These are phyloP conservation scores for Drosophila navojoa DNA, from an alignment of 1,140 invertebrate species.

Conservation along the genomic window DNA sequence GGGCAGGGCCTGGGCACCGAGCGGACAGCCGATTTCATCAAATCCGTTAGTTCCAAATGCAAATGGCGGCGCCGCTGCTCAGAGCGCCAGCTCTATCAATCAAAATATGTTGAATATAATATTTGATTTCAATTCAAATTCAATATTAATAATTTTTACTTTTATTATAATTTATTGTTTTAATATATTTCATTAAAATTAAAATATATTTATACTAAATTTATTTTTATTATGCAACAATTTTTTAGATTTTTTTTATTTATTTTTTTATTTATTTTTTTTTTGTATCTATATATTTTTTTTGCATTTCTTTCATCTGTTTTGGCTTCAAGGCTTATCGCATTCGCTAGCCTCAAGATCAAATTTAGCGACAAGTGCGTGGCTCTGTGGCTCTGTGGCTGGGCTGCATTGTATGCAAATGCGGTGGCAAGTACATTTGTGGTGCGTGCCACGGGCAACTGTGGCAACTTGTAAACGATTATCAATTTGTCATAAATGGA, in stretches of 20 bases:
- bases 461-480: conserved; percentile 69
- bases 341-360: conserved; percentile 24
- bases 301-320: background rate
- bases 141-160: no score
- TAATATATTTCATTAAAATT: no score
- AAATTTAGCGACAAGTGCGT: conserved; percentile 49
- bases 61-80: conserved; percentile 24
- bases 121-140: no score
- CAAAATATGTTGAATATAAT: no score
- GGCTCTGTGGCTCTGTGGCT: conserved; percentile 16
- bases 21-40: conserved; percentile 13
- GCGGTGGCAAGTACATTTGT: conserved; percentile 33
- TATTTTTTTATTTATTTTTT: background rate
- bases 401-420: conserved; percentile 74
- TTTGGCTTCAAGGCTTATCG: conserved; percentile 48
- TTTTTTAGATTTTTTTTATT: no score
- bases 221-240: no score
- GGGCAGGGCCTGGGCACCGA: conserved; percentile 13
- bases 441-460: conserved; percentile 62
- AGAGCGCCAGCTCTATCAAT: background rate
- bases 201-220: no score
- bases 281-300: background rate
- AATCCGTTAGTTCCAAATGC: conserved; percentile 14
- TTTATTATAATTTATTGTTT: no score
- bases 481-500: conserved; percentile 82